phyloP scores from a whole-genome alignment of 2,888 invertebrate species.

The Listrodromus nycthemerus region DNA sequence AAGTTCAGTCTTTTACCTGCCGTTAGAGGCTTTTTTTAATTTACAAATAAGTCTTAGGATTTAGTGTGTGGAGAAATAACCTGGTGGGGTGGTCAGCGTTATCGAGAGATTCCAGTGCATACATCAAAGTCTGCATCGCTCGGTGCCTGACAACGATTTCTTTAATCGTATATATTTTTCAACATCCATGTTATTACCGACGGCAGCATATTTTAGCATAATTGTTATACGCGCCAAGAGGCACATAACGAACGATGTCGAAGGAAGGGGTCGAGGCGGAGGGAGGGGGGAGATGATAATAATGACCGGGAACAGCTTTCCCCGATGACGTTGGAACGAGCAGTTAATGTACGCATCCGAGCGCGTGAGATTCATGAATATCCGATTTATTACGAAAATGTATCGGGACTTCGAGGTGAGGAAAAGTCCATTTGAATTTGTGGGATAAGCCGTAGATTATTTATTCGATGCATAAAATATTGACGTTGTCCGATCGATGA shows the following conservation, averaged over 20 bases:
- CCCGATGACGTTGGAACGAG: conserved; percentile 32
- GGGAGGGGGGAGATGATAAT: conserved; percentile 13
- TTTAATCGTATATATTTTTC: conserved; percentile 45
- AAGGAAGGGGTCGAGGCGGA: background rate
- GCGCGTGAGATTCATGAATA: conserved; percentile 45
- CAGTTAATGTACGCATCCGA: conserved; percentile 19
- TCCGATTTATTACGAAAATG: conserved; percentile 40
- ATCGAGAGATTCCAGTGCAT: conserved; percentile 12
- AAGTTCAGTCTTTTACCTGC: no score
- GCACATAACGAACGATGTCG: conserved; percentile 14
- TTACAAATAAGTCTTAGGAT: background rate
- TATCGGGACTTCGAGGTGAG: conserved; percentile 1
- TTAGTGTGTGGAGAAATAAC: background rate
- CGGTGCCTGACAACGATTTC: conserved; percentile 27
- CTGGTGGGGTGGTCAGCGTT: background rate
- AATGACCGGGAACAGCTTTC: conserved; percentile 33
- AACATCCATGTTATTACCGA: conserved; percentile 41
- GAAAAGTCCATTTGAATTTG: conserved; percentile 28
- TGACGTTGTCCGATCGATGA: background rate
- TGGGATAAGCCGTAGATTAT: conserved; percentile 14
- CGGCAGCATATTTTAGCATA: conserved; percentile 54
- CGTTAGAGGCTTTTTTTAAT: no score
- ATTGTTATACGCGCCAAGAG: conserved; percentile 25
- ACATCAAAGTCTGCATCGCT: background rate
- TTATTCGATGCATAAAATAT: conserved; percentile 42